Evolutionary conservation across 2,888 invertebrate genomes (phyloP), one percentile per base, ranked within the genome.

Genomic region (Thymelicus sylvestris): DNA sequence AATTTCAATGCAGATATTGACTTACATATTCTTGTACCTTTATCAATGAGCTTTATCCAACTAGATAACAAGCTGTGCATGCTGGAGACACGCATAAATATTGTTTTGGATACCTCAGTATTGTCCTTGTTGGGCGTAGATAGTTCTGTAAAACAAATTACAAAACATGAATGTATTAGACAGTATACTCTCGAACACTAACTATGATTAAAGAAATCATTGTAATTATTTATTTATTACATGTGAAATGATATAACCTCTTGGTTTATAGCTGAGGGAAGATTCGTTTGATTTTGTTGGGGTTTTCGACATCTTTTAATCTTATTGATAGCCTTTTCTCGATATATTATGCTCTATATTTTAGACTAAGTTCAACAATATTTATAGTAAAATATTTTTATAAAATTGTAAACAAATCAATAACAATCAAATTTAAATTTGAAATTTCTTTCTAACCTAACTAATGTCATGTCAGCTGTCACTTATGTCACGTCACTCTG

Each of bases 51-150:
- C 63, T 78, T 81, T 7, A 77, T 72, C 94, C 94, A 94, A 70
- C 92, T 86, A 60, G 72, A 79, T 57, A 93, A 60, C 12, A 89
- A 76, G 0, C 77, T 74, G 72, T 91, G 89, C 7, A 93, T 77
- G 41, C 83, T 87, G 0, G 87, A 86, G 39, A 92, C 75, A 73
- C 93, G 93, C 6, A 86, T 87, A 73, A 86, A 92, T 7, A 92
- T 87, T 0, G 90, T 91, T 80, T 88, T 92, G 0, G 90, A 85
- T 52, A 92, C 79, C 6, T 86, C 91, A 41, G 86, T 82, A 24
- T 81, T 80, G 66, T 89, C 87, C 80, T 90, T 91, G 71, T 78
- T 86, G 7, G 90, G 88, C 24, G 87, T 83, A 47, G 81, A 75
- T 66, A 89, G 75, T 78, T 92, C 93, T 93, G 79, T 72, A 90